Evolutionary conservation across 2,888 invertebrate genomes (phyloP).

Genomic region (Heliconius aoede): DNA sequence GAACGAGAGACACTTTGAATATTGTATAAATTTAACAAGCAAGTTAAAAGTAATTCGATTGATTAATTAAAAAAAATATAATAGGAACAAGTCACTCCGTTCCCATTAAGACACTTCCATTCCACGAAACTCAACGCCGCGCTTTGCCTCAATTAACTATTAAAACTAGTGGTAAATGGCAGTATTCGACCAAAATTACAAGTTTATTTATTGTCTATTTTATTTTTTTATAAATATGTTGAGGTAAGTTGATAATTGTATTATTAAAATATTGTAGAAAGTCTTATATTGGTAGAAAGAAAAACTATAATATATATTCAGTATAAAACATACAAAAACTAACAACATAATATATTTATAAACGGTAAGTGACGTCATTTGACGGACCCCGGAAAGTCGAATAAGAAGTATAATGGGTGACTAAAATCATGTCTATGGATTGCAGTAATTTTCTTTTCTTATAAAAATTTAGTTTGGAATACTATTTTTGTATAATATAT

Average conservation of each 20-base stretch:
- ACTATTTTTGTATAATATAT: background rate
- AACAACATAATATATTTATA: no score
- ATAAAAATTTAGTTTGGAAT: background rate
- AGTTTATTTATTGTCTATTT: background rate
- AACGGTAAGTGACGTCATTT: no score
- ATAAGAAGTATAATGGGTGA: no score
- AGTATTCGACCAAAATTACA: background rate
- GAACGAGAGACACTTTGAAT: no score
- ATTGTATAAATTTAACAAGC: no score
- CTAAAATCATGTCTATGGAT: background rate
- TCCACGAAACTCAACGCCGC: no score
- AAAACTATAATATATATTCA: no score
- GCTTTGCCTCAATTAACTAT: background rate
- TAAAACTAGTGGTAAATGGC: constrained; percentile 1
- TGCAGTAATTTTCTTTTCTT: background rate
- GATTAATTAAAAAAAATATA: no score
- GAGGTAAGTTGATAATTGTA: background rate
- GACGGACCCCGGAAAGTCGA: background rate
- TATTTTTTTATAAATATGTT: background rate
- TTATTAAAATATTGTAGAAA: background rate
- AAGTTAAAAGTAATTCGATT: no score
- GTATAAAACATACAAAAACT: no score
- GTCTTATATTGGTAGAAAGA: background rate
- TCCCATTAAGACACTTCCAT: no score
- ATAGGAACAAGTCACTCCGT: no score